Percentiles rank a stretch among this genome's conserved stretches.
phyloP scores from a whole-genome alignment of 2,113 vertebrate genomes.

The Mastomys coucha region DNA sequence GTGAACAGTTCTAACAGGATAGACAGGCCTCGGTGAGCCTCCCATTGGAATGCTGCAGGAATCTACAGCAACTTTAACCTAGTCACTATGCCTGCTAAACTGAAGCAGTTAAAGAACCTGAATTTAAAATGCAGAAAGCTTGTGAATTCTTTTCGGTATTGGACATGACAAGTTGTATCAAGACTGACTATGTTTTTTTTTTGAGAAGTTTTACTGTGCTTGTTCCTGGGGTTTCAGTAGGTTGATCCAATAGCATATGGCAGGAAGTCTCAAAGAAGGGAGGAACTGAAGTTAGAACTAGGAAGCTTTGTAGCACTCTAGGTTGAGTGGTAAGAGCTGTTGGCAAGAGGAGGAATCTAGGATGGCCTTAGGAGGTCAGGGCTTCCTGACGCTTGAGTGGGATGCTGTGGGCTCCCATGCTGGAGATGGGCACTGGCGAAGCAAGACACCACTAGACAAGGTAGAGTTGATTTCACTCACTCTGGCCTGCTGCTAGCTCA shows the following conservation, averaged over 20 bases:
- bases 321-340: neutral
- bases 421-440: constrained; percentile 10
- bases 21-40: neutral
- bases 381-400: neutral
- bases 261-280: neutral
- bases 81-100: neutral
- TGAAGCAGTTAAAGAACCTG: constrained; percentile 11
- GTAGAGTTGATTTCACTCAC: neutral
- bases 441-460: neutral
- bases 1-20: neutral
- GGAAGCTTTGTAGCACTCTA: neutral
- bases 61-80: neutral
- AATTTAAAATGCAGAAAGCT: constrained; percentile 24
- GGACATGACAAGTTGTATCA: neutral
- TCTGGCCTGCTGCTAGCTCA: neutral
- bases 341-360: neutral
- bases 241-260: neutral
- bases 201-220: neutral
- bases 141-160: neutral
- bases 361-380: neutral
- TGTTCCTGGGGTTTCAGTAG: neutral
- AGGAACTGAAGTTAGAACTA: constrained; percentile 30
- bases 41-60: constrained; percentile 1
- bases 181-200: neutral
- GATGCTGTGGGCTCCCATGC: neutral